Evolutionary conservation across 2,888 invertebrate species (phyloP), one percentile per base, ranked within the genome.

Genomic region (Lasioglossum marginatum): DNA sequence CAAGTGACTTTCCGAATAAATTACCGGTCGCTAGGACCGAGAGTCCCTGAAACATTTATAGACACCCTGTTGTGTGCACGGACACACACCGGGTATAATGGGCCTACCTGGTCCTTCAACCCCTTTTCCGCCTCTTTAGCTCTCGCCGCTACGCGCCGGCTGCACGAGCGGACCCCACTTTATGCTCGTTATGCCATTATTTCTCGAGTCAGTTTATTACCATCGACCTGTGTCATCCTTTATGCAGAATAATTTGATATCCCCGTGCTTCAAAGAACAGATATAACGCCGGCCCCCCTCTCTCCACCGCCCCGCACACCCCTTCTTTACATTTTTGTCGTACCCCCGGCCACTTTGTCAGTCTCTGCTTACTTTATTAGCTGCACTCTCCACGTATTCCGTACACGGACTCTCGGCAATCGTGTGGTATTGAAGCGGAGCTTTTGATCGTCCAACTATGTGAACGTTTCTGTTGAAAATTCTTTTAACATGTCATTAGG

Each of bases 1-100:
- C 91, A 88, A 89, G 86, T 90, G 91, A 92, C 91, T 92, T 92
- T 89, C 89, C 86, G 93, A 93, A 93, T 93, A 93, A 93, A 93
- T 93, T 93, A 93, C 88, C 82, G 63, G 81, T 82, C 85, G 82
- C 90, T 87, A 89, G 86, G 83, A 83, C 87, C 86, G 83, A 85
- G 81, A 89, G 88, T 85, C 87, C 88, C 89, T 81, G 87, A 89
- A 91, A 91, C 92, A 91, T 92, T 88, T 91, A 85, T 90, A 91
- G 91, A 92, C 87, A 90, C 91, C 90, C 88, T 88, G 92, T 89
- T 89, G 88, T 89, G 86, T 88, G 85, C 86, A 92, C 88, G 91
- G 85, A 87, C 87, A 87, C 89, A 86, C 89, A 86, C 88, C 90
- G 87, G 80, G 89, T 91, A 92, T 93, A 92, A 93, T 93, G 92